Percentiles rank a stretch among this genome's conserved stretches.
Evolutionary conservation across 2,888 invertebrate genomes (phyloP).

Genomic region (Dastarcus helophoroides): DNA sequence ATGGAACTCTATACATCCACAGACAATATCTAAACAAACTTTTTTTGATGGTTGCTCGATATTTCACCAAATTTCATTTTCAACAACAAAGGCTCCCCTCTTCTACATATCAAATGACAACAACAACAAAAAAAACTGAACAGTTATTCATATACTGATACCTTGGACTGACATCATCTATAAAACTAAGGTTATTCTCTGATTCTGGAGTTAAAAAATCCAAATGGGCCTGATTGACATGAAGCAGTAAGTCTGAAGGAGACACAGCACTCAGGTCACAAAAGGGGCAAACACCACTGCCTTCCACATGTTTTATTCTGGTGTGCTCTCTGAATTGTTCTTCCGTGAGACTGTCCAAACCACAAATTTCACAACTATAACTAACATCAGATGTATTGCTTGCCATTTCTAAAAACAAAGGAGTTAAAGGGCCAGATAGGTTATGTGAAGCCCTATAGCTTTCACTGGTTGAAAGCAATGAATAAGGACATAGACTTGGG

Average conservation of each 20-base stretch:
- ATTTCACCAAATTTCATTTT: no score
- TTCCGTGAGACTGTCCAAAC: constrained; percentile 68
- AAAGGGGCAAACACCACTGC: constrained; percentile 70
- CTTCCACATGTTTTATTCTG: constrained; percentile 65
- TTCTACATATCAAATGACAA: no score
- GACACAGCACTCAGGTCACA: constrained; percentile 65
- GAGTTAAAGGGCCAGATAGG: no score
- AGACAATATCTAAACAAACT: no score
- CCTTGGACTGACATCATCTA: constrained; percentile 52
- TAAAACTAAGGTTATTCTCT: constrained; percentile 59
- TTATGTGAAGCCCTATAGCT: constrained; percentile 7
- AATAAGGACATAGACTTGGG: no score
- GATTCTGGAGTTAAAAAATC: constrained; percentile 72
- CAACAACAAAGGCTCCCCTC: no score
- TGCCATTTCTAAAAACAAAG: constrained; percentile 35
- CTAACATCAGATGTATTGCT: constrained; percentile 46
- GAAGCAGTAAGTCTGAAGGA: constrained; percentile 62
- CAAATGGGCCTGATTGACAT: constrained; percentile 75
- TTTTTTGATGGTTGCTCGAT: no score
- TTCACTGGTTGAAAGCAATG: background rate
- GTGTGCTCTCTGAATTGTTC: constrained; percentile 72
- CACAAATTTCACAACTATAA: constrained; percentile 74
- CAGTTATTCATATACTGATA: constrained; percentile 14
- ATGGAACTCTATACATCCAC: no score
- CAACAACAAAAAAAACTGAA: constrained; percentile 2